Evolutionary conservation across 1,140 invertebrate genomes (phyloP), one percentile per base, ranked within the genome.

Genomic region (Melitaea cinxia): DNA sequence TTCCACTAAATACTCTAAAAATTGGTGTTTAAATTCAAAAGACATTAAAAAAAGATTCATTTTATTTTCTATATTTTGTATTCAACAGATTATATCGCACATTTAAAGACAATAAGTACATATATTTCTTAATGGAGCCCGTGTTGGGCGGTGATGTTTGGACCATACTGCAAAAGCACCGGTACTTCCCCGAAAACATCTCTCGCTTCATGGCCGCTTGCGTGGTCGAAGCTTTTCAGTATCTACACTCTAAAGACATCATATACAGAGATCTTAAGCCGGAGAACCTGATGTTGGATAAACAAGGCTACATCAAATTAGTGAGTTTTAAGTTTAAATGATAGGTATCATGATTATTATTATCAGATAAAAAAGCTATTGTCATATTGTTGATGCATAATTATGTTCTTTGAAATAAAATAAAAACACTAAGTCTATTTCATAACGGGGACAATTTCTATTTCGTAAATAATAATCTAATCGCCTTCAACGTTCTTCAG

Each of bases 121-220:
- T 99, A 4, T 99, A 99, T 85, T 98, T 99, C 92, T 88, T 99
- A 33, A 96, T 99, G 95, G 99, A 99, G 92, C 95, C 96, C 0
- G 98, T 98, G 85, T 93, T 99, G 37, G 98, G 98, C 4, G 99
- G 99, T 12, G 98, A 99, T 89, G 94, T 99, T 7, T 99, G 98
- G 98, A 99, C 97, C 7, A 95, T 99, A 14, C 93, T 99, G 23
- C 93, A 95, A 61, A 94, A 94, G 73, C 94, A 95, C 61, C 93
- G 96, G 24, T 94, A 93, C 77, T 99, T 99, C 85, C 95, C 97
- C 71, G 97, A 99, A 70, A 91, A 92, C 28, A 95, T 95, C 0
- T 94, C 97, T 0, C 93, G 96, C 63, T 99, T 99, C 81, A 97
- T 98, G 91, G 94, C 96, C 12, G 97, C 94, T 0, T 99, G 98